Evolutionary conservation across 2,888 invertebrate genomes (phyloP).

Genomic region (Pseudeuparius sepicola): DNA sequence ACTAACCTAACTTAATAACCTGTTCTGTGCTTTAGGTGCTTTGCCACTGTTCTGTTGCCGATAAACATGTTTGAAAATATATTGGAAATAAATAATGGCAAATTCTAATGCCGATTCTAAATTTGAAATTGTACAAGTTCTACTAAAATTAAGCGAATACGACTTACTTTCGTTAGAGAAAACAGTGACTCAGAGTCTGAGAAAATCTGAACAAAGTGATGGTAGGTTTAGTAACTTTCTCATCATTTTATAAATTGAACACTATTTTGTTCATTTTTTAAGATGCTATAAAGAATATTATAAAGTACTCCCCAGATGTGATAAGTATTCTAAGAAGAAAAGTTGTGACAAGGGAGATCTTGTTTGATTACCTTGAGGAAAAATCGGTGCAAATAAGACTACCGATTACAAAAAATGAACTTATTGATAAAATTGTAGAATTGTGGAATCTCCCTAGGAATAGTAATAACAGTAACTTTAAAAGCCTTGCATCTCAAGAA

Average conservation of each 20-base stretch:
- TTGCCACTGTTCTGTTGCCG: no score
- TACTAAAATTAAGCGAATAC: constrained; percentile 27
- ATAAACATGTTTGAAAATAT: no score
- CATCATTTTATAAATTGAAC: constrained; percentile 3
- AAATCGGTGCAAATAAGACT: constrained; percentile 39
- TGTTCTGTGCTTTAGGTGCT: no score
- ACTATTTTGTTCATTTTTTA: constrained; percentile 24
- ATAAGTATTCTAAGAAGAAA: constrained; percentile 43
- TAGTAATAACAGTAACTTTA: constrained; percentile 7
- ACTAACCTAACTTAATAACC: no score
- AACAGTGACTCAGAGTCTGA: constrained; percentile 34
- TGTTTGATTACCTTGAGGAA: constrained; percentile 45
- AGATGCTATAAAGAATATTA: constrained; percentile 46
- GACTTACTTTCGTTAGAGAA: constrained; percentile 28
- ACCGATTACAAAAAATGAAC: constrained; percentile 42
- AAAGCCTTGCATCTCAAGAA: not conserved
- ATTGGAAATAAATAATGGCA: no score
- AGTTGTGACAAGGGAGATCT: constrained; percentile 43
- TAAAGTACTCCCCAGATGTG: constrained; percentile 41
- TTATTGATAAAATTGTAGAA: constrained; percentile 40
- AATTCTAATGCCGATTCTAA: no score
- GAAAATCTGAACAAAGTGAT: constrained; percentile 28
- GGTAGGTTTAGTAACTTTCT: constrained; percentile 24
- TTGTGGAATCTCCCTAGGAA: constrained; percentile 36
- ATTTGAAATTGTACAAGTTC: constrained; percentile 13